Evolutionary conservation across 2,888 invertebrate genomes (phyloP), one percentile per base, ranked within the genome.

Genomic region (Zaprionus obscuricornis): DNA sequence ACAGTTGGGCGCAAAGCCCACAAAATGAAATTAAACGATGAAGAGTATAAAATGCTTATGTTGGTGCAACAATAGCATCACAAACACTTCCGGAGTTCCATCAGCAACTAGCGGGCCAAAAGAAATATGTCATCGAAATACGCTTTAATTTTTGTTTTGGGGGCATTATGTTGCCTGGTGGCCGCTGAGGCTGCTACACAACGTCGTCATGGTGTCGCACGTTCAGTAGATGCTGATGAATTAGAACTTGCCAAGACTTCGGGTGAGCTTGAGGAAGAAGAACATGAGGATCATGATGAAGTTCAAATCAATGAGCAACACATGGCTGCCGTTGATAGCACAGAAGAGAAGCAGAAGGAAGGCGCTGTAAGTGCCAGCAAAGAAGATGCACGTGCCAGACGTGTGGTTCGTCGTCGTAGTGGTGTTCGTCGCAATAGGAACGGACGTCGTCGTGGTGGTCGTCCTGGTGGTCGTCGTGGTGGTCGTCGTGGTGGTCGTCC

Each of bases 141-240:
- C 56, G 27, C 67, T 55, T 33, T 81, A 40, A 70, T 85, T 73
- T 79, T 83, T 33, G 83, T 62, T 40, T 18, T 81, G 45, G 66
- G 70, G 55, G 81, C 83, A 0, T 67, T 81, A n/a, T 85, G 85
- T 56, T 85, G 83, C 55, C 73, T 81, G 60, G 37, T 62, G 26
- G 57, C 59, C 27, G 54, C 52, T 13, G 78, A 81, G 11, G 65
- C 74, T 18, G 82, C 82, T 0, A 36, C 64, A 0, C 65, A 57
- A 16, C 82, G 78, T 2, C 68, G 72, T 20, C 11, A 22, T 8
- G 47, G 31, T 8, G 27, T 29, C 10, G 26, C n/a, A 1, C 66
- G 43, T 1, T n/a, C 27, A 36, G 39, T 49, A 58, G 65, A 42
- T 55, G 27, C 14, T 37, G n/a, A 36, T 65, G 8, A 65, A 60